Conservation (phyloP, 2,888 invertebrate species). For the Disparrhopalites patrizii region DNA sequence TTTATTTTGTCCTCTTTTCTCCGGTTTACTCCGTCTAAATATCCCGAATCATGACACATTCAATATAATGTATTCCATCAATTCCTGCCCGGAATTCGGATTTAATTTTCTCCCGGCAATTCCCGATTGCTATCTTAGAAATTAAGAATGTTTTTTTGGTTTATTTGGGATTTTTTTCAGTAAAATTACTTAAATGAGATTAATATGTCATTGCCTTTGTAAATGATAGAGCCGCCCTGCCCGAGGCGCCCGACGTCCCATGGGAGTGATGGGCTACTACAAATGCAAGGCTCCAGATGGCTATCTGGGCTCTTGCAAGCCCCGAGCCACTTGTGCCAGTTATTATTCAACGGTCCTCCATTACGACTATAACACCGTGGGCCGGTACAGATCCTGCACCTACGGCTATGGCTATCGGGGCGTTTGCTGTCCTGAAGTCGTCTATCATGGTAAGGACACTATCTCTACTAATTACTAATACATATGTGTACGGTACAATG, state of each 20-base stretch:
- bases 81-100: no score
- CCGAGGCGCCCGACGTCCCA: neutral
- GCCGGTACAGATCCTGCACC: constrained; percentile 42
- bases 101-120: no score
- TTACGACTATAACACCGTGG: constrained; percentile 37
- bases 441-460: constrained; percentile 33
- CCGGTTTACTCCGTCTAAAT: no score
- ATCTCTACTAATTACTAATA: neutral
- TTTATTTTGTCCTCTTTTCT: neutral
- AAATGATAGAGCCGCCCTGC: constrained; percentile 1
- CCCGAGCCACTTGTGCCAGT: constrained; percentile 40
- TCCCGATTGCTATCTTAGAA: no score
- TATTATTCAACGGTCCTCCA: constrained; percentile 43
- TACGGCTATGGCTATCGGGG: constrained; percentile 45
- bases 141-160: no score
- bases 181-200: neutral
- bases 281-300: constrained; percentile 44
- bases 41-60: no score
- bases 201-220: neutral
- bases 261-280: constrained; percentile 27
- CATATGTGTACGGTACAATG: no score
- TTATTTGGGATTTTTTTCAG: neutral
- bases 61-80: no score
- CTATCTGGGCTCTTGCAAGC: constrained; percentile 42
- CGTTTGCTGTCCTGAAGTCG: constrained; percentile 45